Conservation (phyloP, 2,888 invertebrate species). For the Torymus auratus region DNA sequence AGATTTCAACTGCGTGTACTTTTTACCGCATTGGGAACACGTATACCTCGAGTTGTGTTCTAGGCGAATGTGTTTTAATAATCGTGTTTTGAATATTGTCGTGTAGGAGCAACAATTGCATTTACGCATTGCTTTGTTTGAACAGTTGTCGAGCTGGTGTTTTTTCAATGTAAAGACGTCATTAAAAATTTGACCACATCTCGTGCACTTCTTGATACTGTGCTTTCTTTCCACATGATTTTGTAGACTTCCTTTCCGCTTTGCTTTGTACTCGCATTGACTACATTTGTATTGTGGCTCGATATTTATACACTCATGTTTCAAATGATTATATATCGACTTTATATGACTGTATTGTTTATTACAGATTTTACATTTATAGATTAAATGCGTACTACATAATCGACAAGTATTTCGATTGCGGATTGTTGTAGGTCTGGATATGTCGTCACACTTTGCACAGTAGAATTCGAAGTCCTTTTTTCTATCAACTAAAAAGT, state of each 20-base stretch:
- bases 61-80: background rate
- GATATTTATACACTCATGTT: background rate
- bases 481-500: background rate
- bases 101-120: background rate
- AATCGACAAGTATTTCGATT: background rate
- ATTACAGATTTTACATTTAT: slow-evolving; percentile 5
- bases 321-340: background rate
- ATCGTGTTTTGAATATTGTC: background rate
- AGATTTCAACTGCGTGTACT: background rate
- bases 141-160: background rate
- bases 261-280: background rate
- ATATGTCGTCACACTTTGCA: background rate
- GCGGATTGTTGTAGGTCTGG: background rate
- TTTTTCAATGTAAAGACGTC: background rate
- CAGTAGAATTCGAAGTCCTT: background rate
- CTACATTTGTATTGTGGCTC: background rate
- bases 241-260: slow-evolving; percentile 12
- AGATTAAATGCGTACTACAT: background rate
- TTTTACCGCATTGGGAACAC: slow-evolving; percentile 12
- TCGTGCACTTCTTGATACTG: background rate
- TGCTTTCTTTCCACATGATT: slow-evolving; percentile 5
- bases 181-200: background rate
- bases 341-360: background rate
- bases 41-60: background rate
- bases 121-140: background rate